Evolutionary conservation across 2,113 vertebrate genomes (phyloP).

Genomic region (Willisornis vidua): DNA sequence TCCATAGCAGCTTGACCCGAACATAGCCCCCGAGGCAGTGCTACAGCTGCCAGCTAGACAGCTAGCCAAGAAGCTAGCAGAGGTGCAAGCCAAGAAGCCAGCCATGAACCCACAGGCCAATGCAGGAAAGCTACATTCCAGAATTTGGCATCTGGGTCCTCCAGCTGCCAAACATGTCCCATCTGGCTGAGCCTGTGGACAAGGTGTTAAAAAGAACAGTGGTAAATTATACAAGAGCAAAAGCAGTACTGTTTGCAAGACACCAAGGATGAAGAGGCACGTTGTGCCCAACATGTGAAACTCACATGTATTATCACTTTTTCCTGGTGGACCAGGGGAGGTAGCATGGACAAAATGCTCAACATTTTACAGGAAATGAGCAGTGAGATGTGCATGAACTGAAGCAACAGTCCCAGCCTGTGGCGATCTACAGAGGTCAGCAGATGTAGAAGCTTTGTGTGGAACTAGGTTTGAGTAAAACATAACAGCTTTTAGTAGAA

Average conservation of each 20-base stretch:
- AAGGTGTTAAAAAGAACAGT: background rate
- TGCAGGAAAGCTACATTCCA: conserved; percentile 7
- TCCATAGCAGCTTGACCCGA: background rate
- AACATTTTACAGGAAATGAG: background rate
- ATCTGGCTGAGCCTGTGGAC: background rate
- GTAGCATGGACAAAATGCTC: background rate
- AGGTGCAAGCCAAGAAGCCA: conserved; percentile 25
- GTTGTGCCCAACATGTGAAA: background rate
- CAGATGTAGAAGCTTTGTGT: background rate
- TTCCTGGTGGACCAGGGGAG: background rate
- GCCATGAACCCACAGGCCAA: background rate
- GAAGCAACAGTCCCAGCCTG: background rate
- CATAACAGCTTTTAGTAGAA: background rate
- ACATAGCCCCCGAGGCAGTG: background rate
- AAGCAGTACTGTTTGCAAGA: background rate
- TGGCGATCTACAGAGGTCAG: background rate
- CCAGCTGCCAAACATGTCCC: conserved; percentile 44
- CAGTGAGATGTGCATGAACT: background rate
- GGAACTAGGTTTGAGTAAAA: background rate
- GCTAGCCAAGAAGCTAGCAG: conserved; percentile 10
- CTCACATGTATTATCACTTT: background rate
- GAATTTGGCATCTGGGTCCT: conserved; percentile 9
- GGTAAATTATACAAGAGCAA: background rate
- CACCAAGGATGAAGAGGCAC: background rate
- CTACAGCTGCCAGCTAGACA: background rate